These are phyloP conservation scores for Euwallacea similis DNA, from an alignment of 1,140 invertebrate species.

Conservation along the genomic window DNA sequence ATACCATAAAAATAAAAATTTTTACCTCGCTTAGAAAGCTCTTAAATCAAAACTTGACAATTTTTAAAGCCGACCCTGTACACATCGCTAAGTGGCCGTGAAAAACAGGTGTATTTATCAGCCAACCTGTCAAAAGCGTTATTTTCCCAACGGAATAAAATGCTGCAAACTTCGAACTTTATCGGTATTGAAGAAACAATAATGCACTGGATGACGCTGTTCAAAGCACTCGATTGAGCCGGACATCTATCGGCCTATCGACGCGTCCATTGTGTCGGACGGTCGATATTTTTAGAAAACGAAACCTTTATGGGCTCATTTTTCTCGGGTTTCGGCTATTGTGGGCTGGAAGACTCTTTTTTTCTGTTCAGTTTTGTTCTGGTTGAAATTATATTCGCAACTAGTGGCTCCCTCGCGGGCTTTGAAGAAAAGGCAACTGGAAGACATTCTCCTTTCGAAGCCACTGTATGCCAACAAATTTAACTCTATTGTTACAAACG, in stretches of 20 bases:
- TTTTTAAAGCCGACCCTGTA: too few relatives aligned
- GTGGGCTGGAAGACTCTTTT: not conserved
- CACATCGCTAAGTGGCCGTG: not conserved
- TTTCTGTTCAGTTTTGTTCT: too few relatives aligned
- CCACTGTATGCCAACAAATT: slow-evolving; percentile 29
- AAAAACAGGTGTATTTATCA: slow-evolving; percentile 30
- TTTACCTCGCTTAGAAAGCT: too few relatives aligned
- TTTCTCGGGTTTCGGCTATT: slow-evolving; percentile 26
- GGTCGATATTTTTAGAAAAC: slow-evolving; percentile 40
- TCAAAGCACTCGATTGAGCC: slow-evolving; percentile 34
- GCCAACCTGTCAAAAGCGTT: slow-evolving; percentile 32
- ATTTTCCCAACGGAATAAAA: slow-evolving; percentile 36
- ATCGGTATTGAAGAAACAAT: slow-evolving; percentile 37
- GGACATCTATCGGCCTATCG: slow-evolving; percentile 40
- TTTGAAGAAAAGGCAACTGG: too few relatives aligned
- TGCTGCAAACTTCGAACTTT: slow-evolving; percentile 33
- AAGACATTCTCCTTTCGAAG: not conserved
- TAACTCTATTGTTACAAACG: slow-evolving; percentile 34
- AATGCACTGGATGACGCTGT: slow-evolving; percentile 25
- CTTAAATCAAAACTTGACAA: too few relatives aligned
- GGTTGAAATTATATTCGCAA: too few relatives aligned
- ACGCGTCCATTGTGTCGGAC: slow-evolving; percentile 20
- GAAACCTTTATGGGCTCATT: slow-evolving; percentile 29
- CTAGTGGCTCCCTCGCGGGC: too few relatives aligned
- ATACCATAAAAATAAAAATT: too few relatives aligned